A percentile compares a stretch with the other conserved stretches of the same genome.
Evolutionary conservation across 2,797 vertebrate genomes (phyloP).

Genomic region (Anableps anableps): DNA sequence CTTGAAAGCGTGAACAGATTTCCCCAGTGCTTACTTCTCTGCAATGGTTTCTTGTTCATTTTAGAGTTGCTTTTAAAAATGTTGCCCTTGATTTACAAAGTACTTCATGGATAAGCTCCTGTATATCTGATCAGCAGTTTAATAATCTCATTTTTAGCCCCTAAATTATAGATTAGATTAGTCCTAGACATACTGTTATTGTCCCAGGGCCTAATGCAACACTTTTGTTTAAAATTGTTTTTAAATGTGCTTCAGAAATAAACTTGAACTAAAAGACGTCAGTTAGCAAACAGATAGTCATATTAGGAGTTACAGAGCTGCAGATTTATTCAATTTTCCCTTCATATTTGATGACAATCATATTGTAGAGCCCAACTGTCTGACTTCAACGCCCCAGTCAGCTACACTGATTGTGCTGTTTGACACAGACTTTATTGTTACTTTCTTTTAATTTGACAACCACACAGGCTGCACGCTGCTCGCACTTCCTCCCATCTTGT

Average conservation of each 20-base stretch:
- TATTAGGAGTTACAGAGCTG: background rate
- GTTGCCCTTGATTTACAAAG: background rate
- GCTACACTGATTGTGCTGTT: conserved; percentile 25
- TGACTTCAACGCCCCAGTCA: background rate
- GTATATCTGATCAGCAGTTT: too few relatives aligned
- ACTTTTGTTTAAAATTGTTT: too few relatives aligned
- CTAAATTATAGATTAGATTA: background rate
- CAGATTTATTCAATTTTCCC: conserved; percentile 9
- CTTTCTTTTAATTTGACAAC: conserved; percentile 51
- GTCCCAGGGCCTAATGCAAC: too few relatives aligned
- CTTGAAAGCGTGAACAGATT: background rate
- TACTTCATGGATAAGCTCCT: too few relatives aligned
- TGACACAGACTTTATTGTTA: conserved; percentile 40
- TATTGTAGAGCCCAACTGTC: conserved; percentile 2
- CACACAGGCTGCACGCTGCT: conserved; percentile 33
- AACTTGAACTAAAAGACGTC: background rate
- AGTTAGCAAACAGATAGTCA: background rate
- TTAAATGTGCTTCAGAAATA: background rate
- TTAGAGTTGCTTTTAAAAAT: background rate
- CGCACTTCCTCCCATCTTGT: conserved; percentile 54
- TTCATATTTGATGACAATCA: conserved; percentile 19
- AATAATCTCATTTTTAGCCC: background rate
- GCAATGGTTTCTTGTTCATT: background rate
- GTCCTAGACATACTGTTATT: background rate
- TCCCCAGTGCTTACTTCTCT: background rate